phyloP scores from a whole-genome alignment of 2,888 invertebrate species.

The Trisateles emortualis region DNA sequence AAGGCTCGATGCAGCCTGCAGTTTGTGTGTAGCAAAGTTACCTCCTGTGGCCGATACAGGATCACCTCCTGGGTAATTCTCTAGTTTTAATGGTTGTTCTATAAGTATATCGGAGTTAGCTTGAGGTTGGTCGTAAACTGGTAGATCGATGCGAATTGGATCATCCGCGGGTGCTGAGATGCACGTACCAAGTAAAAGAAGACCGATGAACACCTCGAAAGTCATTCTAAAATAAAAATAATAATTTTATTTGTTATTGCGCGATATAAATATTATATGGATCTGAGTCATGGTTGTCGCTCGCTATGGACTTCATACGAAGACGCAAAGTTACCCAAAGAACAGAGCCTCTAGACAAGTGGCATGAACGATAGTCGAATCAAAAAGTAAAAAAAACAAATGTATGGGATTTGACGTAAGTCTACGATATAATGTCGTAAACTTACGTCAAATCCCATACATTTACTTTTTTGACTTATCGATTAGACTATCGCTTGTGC shows the following conservation, averaged over 20 bases:
- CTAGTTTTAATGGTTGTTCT: slow-evolving; percentile 55
- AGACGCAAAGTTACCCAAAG: no score
- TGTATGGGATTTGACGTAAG: no score
- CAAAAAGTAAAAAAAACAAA: no score
- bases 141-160: slow-evolving; percentile 74
- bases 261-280: no score
- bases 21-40: slow-evolving; percentile 58
- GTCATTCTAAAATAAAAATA: slow-evolving; percentile 63
- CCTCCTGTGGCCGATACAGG: slow-evolving; percentile 45
- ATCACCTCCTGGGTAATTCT: slow-evolving; percentile 64
- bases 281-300: no score
- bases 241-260: neutral
- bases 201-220: slow-evolving; percentile 32
- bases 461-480: no score
- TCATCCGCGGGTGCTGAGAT: slow-evolving; percentile 69
- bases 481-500: no score
- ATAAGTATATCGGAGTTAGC: slow-evolving; percentile 43
- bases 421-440: no score
- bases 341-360: no score
- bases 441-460: no score
- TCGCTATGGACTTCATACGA: no score
- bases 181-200: slow-evolving; percentile 50
- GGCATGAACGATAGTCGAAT: no score
- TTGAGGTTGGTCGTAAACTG: slow-evolving; percentile 71
- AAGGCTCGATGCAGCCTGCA: slow-evolving; percentile 54